Conservation (phyloP, 2,888 invertebrate genomes). For the Eristalis arbustorum region DNA sequence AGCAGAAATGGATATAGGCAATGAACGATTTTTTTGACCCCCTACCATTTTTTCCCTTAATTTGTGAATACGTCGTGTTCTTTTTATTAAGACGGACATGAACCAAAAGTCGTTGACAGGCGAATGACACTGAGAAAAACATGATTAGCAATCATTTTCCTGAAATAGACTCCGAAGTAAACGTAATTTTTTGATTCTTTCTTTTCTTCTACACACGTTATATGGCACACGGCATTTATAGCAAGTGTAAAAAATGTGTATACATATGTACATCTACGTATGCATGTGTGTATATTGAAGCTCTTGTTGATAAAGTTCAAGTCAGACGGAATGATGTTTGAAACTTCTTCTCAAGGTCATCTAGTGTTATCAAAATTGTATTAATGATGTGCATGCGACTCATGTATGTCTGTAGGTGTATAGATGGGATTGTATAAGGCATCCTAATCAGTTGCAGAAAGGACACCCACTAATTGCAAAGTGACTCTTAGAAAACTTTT, state of each 20-base stretch:
- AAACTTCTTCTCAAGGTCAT: slow-evolving; percentile 14
- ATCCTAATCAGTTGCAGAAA: neutral
- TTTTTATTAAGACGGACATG: neutral
- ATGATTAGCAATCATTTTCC: slow-evolving; percentile 6
- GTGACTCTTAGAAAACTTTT: neutral
- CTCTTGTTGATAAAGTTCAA: neutral
- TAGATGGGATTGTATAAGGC: neutral
- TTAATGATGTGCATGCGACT: neutral
- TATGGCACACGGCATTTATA: neutral
- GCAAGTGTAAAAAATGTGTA: neutral
- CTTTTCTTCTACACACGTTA: neutral
- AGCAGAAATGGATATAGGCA: neutral
- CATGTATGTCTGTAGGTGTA: neutral
- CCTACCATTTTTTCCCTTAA: slow-evolving; percentile 11
- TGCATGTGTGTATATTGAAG: neutral
- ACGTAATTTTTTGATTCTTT: neutral
- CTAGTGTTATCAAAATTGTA: neutral
- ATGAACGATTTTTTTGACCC: slow-evolving; percentile 18
- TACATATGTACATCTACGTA: neutral
- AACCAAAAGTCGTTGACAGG: slow-evolving; percentile 21
- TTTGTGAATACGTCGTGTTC: slow-evolving; percentile 10
- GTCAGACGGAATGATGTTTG: neutral
- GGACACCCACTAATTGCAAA: neutral
- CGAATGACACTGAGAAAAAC: slow-evolving; percentile 34
- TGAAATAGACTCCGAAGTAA: slow-evolving; percentile 4